Conservation (phyloP, 2,888 invertebrate genomes). For the Meiosimyza decipiens region DNA sequence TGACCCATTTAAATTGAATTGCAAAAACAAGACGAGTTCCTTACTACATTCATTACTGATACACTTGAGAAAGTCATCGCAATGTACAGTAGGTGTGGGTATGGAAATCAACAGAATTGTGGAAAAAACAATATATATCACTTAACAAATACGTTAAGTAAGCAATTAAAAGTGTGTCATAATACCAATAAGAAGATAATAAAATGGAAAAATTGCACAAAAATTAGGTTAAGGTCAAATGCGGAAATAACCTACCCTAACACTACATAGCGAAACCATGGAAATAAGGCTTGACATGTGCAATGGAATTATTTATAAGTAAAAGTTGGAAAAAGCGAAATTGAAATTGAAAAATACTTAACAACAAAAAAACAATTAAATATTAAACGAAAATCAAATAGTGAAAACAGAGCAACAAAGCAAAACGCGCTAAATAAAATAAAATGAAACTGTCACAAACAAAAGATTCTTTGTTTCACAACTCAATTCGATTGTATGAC, state of each 20-base stretch:
- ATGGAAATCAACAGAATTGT: no score
- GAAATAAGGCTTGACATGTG: not conserved
- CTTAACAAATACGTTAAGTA: no score
- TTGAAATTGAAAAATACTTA: not conserved
- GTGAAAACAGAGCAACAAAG: not conserved
- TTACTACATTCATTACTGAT: no score
- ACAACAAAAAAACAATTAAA: not conserved
- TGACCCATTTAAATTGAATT: no score
- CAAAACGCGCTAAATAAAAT: not conserved
- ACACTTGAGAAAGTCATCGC: no score
- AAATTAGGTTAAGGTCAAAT: slow-evolving; percentile 19
- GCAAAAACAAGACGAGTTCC: no score
- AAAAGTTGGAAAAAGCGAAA: no score
- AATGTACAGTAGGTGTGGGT: no score
- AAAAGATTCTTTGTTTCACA: slow-evolving; percentile 9
- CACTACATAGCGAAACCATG: not conserved
- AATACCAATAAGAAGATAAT: no score
- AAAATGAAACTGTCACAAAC: not conserved
- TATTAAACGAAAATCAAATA: not conserved
- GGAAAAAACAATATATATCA: no score
- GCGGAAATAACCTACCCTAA: not conserved
- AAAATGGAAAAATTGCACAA: no score
- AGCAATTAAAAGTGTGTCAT: no score
- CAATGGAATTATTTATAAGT: not conserved
- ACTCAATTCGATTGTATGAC: not conserved